A percentile compares a stretch with the other conserved stretches of the same genome.
Conservation (phyloP, 2,797 vertebrate species). For the Podargus strigoides region DNA sequence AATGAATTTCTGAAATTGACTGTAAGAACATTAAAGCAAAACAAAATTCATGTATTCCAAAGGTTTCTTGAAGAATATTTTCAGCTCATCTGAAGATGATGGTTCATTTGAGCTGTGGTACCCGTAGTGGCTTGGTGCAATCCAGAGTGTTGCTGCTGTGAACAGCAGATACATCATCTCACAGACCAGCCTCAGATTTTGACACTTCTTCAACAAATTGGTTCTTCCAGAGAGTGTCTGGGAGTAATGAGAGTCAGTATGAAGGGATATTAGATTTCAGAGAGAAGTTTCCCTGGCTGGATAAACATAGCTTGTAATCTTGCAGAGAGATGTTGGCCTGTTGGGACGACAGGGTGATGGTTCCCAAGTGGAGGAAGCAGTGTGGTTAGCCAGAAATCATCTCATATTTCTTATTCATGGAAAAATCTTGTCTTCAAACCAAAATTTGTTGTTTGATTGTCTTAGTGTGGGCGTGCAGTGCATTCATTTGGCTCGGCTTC, state of each 20-base stretch:
- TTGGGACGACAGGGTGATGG: not conserved
- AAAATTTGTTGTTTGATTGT: not conserved
- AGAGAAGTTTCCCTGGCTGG: not conserved
- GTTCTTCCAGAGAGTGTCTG: not conserved
- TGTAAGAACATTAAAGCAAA: not conserved
- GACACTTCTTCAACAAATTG: not conserved
- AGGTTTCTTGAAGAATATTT: not conserved
- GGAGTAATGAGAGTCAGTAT: not conserved
- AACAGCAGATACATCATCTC: not conserved
- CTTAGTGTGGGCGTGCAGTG: not conserved
- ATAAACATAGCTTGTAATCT: not conserved
- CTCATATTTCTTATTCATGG: not conserved
- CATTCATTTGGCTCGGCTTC: not conserved
- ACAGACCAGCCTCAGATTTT: not conserved
- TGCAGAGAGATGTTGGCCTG: not conserved
- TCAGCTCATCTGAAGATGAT: not conserved
- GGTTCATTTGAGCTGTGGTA: not conserved
- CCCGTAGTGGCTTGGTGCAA: not conserved
- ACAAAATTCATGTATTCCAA: not conserved
- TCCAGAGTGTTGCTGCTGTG: not conserved
- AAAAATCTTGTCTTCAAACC: conserved; percentile 1
- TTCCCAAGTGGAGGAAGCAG: not conserved
- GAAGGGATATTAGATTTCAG: not conserved
- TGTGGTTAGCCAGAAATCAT: conserved; percentile 6
- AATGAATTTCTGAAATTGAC: not conserved